Percentiles rank a stretch among this genome's conserved stretches.
Conservation (phyloP, 2,888 invertebrate species). For the Pachydiplax longipennis region DNA sequence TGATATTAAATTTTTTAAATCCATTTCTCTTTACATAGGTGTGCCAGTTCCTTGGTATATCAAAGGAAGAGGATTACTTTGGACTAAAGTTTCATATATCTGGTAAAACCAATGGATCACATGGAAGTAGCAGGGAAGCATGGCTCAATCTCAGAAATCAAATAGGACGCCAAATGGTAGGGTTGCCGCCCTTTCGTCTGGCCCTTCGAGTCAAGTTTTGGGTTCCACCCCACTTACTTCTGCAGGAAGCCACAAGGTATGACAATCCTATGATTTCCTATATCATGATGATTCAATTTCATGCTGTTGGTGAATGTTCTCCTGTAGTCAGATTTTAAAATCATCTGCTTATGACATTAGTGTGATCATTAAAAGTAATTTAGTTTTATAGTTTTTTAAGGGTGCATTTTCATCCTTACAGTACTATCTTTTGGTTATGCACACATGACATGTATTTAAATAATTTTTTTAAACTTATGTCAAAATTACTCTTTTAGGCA, state of each 20-base stretch:
- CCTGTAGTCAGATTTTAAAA: not conserved
- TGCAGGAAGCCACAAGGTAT: slow-evolving; percentile 83
- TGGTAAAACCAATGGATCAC: slow-evolving; percentile 51
- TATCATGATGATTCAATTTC: not conserved
- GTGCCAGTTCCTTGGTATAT: slow-evolving; percentile 81
- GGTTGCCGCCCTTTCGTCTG: slow-evolving; percentile 70
- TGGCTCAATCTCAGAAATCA: slow-evolving; percentile 90
- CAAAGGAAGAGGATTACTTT: slow-evolving; percentile 88
- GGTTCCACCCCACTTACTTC: slow-evolving; percentile 86
- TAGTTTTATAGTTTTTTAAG: not conserved
- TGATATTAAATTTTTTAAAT: not conserved
- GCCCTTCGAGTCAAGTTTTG: slow-evolving; percentile 86
- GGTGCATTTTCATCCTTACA: too few species aligned
- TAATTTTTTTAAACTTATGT: too few species aligned
- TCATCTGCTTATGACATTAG: not conserved
- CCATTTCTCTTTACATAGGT: slow-evolving; percentile 67
- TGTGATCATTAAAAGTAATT: not conserved
- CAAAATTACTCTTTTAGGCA: slow-evolving; percentile 61
- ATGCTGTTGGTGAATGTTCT: not conserved
- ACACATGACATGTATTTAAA: too few species aligned
- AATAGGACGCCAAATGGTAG: slow-evolving; percentile 75
- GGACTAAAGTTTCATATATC: slow-evolving; percentile 72
- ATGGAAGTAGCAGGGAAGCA: slow-evolving; percentile 74
- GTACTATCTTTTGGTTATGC: too few species aligned
- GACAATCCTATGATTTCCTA: too few species aligned